Percentiles rank a stretch among this genome's conserved stretches.
phyloP scores from a whole-genome alignment of 2,113 vertebrate genomes.

The Hemiscyllium ocellatum region DNA sequence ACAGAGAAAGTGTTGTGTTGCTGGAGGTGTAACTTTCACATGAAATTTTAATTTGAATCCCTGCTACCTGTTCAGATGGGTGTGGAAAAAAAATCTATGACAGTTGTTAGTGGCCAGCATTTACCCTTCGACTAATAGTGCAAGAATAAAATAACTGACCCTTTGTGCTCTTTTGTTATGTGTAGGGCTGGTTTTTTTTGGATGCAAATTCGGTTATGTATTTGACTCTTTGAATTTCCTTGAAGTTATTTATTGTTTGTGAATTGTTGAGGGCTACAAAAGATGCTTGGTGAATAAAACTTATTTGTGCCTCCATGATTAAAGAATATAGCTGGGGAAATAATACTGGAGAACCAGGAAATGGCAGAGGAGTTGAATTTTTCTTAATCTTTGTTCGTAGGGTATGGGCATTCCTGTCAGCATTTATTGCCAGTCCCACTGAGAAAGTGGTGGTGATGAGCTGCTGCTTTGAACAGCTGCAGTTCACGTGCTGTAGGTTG shows the following conservation, averaged over 20 bases:
- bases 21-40: neutral
- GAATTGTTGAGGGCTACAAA: no score
- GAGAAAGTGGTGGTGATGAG: no score
- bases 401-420: no score
- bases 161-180: neutral
- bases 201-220: neutral
- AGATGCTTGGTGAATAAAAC: no score
- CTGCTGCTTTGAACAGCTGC: no score
- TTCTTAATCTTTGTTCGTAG: no score
- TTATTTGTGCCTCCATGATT: no score
- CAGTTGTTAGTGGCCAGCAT: neutral
- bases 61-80: neutral
- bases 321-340: no score
- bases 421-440: no score
- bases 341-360: no score
- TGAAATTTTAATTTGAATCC: neutral
- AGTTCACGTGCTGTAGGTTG: no score
- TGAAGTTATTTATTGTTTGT: neutral
- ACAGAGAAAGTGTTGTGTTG: neutral
- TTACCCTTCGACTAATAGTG: neutral
- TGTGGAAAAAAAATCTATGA: neutral
- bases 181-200: neutral
- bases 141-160: neutral
- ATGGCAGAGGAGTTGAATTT: no score
- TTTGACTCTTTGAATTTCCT: neutral